Evolutionary conservation across 2,888 invertebrate genomes (phyloP), one percentile per base, ranked within the genome.

Genomic region (Lycia hirtaria): DNA sequence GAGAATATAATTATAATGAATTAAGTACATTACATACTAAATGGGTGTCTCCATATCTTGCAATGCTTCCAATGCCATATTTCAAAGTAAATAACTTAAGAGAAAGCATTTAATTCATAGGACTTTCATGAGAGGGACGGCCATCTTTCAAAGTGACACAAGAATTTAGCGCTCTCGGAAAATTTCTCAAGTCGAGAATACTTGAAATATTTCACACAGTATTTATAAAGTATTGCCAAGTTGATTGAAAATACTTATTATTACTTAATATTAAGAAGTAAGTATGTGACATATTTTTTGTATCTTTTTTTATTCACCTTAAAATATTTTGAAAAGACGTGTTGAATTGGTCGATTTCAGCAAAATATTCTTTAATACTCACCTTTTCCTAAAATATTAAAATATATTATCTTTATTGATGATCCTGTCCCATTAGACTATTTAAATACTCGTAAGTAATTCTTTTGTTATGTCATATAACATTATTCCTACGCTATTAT

Each of bases 61-160:
- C 12, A 19, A 44, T 12, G 12, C 0, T 20, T 0, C 12, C 30
- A n/a, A 17, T 30, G 30, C 30, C 20, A n/a, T 0, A 12, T 0
- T 1, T n/a, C n/a, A n/a, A n/a, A 19, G 35, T 17, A n/a, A 35
- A 24, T 47, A 10, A 35, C 4, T 17, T 32, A 32, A 52, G 64
- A 57, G 64, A 64, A 62, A 64, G 64, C 48, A 7, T n/a, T 53
- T 62, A 28, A 56, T 44, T 60, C 19, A 9, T 24, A 51, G 50
- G 47, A 33, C 65, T 58, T 60, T 58, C 51, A 50, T 47, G 35
- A 43, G 45, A 45, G 44, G 51, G 54, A 55, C 28, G 41, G 35
- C 51, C 40, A 55, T 47, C 48, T 48, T 19, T 54, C 52, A 48
- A 40, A 33, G 48, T 48, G 26, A 40, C 33, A 26, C 12, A 33